Evolutionary conservation across 2,113 vertebrate genomes (phyloP), one percentile per base, ranked within the genome.

Genomic region (Eonycteris spelaea): DNA sequence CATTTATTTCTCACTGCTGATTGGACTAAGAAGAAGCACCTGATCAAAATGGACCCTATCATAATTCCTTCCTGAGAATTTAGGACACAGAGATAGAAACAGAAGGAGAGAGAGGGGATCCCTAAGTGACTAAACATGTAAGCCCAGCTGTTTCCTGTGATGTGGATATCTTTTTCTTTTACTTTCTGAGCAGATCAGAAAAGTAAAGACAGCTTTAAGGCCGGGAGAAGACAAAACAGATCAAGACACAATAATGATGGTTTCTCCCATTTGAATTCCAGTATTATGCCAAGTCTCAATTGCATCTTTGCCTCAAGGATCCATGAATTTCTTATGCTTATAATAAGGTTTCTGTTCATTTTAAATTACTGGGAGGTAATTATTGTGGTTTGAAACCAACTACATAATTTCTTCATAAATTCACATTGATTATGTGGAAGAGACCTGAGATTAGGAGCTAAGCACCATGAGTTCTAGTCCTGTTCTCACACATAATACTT

Each of bases 401-500:
- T 48, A 78, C 5, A 33, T 73, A 61, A 61, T 94, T 61, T 90
- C n/a, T 92, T 65, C 28, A 68, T 18, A 82, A 88, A 82, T 16
- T 40, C 43, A 10, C 7, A 30, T 12, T 22, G n/a, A 82, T 67
- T 73, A 40, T 13, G 24, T 43, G 51, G 30, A 59, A 86, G 57
- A 87, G 35, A 61, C 68, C 26, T 40, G 26, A 70, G 65, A 30
- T 30, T 0, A n/a, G 38, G 70, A 24, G 45, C 22, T 67, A 40
- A 53, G 7, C 0, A 2, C 3, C 26, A 1, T 24, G 22, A 61
- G 2, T 7, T 12, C n/a, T 48, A 10, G 15, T 40, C 33, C 24
- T n/a, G 18, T 1, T 38, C 18, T 4, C 5, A 28, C 33, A 3
- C 1, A 0, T 0, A 6, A 38, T n/a, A 30, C 12, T 55, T 48